These are phyloP conservation scores for Coryphaenoides rupestris DNA, from an alignment of 2,113 vertebrate genomes.

Conservation along the genomic window DNA sequence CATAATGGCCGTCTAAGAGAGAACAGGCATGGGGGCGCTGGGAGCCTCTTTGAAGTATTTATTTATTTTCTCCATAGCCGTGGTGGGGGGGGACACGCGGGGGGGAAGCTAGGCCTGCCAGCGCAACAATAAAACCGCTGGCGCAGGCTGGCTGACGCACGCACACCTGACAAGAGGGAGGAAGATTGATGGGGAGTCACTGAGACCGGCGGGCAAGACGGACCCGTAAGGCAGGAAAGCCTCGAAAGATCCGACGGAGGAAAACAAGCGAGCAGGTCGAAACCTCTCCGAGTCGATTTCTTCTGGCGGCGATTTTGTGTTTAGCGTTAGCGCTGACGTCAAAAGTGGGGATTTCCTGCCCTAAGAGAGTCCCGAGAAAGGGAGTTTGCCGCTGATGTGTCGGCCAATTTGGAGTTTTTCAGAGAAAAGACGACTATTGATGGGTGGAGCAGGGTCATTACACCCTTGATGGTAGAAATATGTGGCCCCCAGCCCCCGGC, in stretches of 20 bases:
- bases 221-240: not conserved
- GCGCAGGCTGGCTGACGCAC: too few relatives aligned
- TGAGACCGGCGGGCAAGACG: too few relatives aligned
- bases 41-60: conserved; percentile 53
- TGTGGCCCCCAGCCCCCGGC: too few relatives aligned
- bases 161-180: too few relatives aligned
- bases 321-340: conserved; percentile 10
- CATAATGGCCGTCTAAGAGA: conserved; percentile 45
- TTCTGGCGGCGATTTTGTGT: conserved; percentile 9
- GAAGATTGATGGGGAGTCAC: too few relatives aligned
- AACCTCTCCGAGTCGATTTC: not conserved
- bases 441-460: not conserved
- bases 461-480: conserved; percentile 13
- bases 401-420: conserved; percentile 1
- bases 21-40: conserved; percentile 38
- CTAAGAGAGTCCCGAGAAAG: not conserved
- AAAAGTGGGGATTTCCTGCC: conserved; percentile 13
- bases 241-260: not conserved
- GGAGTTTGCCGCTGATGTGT: not conserved
- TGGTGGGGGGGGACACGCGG: conserved; percentile 20
- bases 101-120: too few relatives aligned
- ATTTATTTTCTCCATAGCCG: conserved; percentile 50
- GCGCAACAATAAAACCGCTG: too few relatives aligned
- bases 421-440: not conserved
- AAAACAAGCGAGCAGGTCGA: not conserved